Evolutionary conservation across 2,797 vertebrate genomes (phyloP), one percentile per base, ranked within the genome.

Genomic region (Onychomys arenicola): DNA sequence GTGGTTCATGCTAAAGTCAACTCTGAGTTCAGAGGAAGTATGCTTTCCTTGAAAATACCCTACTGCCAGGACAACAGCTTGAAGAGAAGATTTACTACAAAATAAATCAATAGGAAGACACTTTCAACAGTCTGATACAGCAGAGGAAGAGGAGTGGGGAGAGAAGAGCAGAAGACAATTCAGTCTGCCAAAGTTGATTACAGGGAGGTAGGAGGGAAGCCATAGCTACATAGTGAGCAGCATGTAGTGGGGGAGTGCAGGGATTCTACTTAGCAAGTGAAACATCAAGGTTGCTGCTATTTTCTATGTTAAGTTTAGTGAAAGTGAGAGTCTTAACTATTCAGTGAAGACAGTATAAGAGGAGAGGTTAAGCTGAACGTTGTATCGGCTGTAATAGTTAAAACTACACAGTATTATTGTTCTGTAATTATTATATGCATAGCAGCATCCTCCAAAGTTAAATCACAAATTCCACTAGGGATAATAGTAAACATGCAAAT

Each of bases 231-330:
- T 4, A 61, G 3, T 46, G 59, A 90, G 46, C 73, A 89, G 29
- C 21, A 80, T 34, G 32, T 52, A 40, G 57, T 69, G 13, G 43
- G 29, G 34, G 12, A 32, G 34, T 37, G 55, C 8, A n/a, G 29
- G 13, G 87, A 59, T 77, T 83, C 21, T 83, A 27, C 34, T 29
- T 27, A 63, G 46, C 29, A 77, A 63, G 17, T 65, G 73, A 91
- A 40, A 88, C 23, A 55, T 63, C 5, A 0, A 43, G 25, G 87
- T 92, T 90, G 46, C 17, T 90, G 52, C 67, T 85, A 14, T 82
- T 90, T 95, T 96, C n/a, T 69, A 73, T 63, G 29, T n/a, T 86
- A 25, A 86, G 37, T 75, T 75, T 94, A 25, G 85, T 96, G 69
- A 93, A 93, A 87, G 14, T 25, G 29, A 82, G 2, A 69, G 40